Conservation (phyloP, 2,888 invertebrate species). For the Cabera pusaria region DNA sequence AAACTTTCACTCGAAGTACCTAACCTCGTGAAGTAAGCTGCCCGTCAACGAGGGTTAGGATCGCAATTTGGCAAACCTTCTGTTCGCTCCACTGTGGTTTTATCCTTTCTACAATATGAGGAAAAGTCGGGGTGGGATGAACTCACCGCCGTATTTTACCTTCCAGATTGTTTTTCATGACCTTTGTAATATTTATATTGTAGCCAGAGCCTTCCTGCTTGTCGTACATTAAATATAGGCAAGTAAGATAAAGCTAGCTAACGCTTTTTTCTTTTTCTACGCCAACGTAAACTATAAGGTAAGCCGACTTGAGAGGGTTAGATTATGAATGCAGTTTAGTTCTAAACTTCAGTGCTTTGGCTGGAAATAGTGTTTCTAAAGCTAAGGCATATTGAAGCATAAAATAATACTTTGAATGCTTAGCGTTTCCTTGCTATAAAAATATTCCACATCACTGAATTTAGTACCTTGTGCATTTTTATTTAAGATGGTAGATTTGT, state of each 20-base stretch:
- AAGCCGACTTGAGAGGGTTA: too few relatives aligned
- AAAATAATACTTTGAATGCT: too few relatives aligned
- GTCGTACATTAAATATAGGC: slow-evolving; percentile 15
- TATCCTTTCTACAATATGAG: slow-evolving; percentile 23
- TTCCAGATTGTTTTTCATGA: slow-evolving; percentile 20
- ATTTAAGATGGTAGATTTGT: too few relatives aligned
- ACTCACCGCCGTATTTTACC: slow-evolving; percentile 11
- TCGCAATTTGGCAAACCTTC: slow-evolving; percentile 33
- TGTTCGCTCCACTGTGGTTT: slow-evolving; percentile 19
- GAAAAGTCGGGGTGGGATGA: slow-evolving; percentile 10
- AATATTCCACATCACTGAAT: too few relatives aligned
- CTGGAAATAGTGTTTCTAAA: too few relatives aligned
- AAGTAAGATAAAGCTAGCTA: slow-evolving; percentile 12
- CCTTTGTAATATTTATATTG: slow-evolving; percentile 15
- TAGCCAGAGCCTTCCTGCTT: slow-evolving; percentile 13
- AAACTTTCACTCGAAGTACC: slow-evolving; percentile 22
- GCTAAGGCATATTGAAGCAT: too few relatives aligned
- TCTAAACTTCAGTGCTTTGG: too few relatives aligned
- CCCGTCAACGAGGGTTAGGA: slow-evolving; percentile 32
- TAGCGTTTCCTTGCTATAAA: too few relatives aligned
- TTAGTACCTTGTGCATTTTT: too few relatives aligned
- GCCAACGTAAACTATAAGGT: slow-evolving; percentile 2
- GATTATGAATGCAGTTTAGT: too few relatives aligned
- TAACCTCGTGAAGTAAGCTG: slow-evolving; percentile 25
- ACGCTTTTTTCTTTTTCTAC: slow-evolving; percentile 7